Conservation (phyloP, 2,888 invertebrate genomes). For the Drosophila pseudotakahashii region DNA sequence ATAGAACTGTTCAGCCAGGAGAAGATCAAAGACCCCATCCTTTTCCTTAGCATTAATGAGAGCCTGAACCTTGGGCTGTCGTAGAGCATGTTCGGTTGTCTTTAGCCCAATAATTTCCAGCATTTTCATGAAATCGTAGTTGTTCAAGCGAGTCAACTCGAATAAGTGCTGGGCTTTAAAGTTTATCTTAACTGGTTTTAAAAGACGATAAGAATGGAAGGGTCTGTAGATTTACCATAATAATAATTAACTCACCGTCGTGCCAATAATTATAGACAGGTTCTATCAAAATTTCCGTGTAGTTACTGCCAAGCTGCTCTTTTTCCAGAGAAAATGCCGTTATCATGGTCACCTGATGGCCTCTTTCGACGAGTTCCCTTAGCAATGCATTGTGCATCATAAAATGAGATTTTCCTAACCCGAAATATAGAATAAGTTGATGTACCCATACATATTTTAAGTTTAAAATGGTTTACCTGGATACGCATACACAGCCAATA, state of each 20-base stretch:
- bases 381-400: conserved; percentile 84
- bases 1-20: conserved; percentile 84
- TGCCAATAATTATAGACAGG: conserved; percentile 82
- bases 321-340: conserved; percentile 71
- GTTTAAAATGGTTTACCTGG: conserved; percentile 65
- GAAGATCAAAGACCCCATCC: conserved; percentile 83
- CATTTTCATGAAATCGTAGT: conserved; percentile 76
- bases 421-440: neutral
- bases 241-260: conserved; percentile 64
- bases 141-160: conserved; percentile 73
- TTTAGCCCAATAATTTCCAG: conserved; percentile 76
- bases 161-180: conserved; percentile 79
- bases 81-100: conserved; percentile 82
- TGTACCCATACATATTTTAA: neutral
- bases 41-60: conserved; percentile 77
- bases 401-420: conserved; percentile 84
- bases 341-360: conserved; percentile 82
- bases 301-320: conserved; percentile 77
- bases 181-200: conserved; percentile 72
- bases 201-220: neutral
- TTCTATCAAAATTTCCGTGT: conserved; percentile 82
- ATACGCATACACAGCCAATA: conserved; percentile 84
- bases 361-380: conserved; percentile 82
- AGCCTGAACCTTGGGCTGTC: conserved; percentile 77
- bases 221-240: neutral